Percentiles rank a stretch among this genome's conserved stretches.
Conservation (phyloP, 2,797 vertebrate genomes). For the Menidia menidia region DNA sequence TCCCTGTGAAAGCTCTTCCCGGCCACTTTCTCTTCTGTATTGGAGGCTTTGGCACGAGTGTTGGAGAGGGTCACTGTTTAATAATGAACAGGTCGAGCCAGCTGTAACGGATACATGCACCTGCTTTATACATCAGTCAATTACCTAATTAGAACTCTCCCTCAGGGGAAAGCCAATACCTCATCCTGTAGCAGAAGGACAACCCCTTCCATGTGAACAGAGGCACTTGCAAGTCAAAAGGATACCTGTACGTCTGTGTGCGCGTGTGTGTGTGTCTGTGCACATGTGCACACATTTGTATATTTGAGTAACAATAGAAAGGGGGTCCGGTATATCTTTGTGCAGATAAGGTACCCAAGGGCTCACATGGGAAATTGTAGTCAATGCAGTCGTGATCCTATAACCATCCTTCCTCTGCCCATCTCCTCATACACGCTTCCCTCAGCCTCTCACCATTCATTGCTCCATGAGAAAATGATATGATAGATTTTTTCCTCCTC, state of each 20-base stretch:
- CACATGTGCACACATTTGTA: conserved; percentile 27
- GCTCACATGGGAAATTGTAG: conserved; percentile 78
- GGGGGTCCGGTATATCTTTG: conserved; percentile 64
- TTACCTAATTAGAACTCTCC: conserved; percentile 88
- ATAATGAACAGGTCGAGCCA: conserved; percentile 85
- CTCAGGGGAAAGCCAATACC: conserved; percentile 85
- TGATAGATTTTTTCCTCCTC: conserved; percentile 34
- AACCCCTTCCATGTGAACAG: conserved; percentile 80
- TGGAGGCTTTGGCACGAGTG: conserved; percentile 76
- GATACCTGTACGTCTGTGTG: conserved; percentile 73
- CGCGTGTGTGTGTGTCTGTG: conserved; percentile 45
- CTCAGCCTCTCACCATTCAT: conserved; percentile 51
- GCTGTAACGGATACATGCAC: conserved; percentile 87
- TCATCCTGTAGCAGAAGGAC: conserved; percentile 69
- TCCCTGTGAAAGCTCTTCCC: conserved; percentile 69
- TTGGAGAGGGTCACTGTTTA: conserved; percentile 84
- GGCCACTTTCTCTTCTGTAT: conserved; percentile 74
- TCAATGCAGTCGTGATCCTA: conserved; percentile 60
- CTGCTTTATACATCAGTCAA: conserved; percentile 88
- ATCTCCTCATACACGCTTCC: conserved; percentile 55
- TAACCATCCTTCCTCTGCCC: conserved; percentile 52
- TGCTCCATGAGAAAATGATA: conserved; percentile 62
- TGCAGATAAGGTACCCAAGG: conserved; percentile 76
- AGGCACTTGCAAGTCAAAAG: conserved; percentile 68
- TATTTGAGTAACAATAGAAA: conserved; percentile 61